Conservation (phyloP, 2,797 vertebrate species). For the Ctenosaura bakeri region DNA sequence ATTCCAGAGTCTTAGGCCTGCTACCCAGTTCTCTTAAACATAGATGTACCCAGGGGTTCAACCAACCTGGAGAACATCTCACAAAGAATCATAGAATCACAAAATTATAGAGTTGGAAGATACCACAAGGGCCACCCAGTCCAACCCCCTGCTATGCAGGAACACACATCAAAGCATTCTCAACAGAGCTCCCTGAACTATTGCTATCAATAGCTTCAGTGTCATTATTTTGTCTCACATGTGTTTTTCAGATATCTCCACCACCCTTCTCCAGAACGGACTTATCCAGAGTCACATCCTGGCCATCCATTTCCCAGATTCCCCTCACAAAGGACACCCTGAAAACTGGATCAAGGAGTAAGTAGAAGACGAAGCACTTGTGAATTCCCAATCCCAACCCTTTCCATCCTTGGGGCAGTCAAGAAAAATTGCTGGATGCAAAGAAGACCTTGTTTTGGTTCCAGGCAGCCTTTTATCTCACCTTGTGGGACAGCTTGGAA, state of each 20-base stretch:
- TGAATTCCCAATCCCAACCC: not conserved
- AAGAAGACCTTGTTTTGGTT: not conserved
- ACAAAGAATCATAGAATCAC: no score
- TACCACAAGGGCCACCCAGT: no score
- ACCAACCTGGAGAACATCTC: no score
- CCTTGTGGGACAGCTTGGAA: not conserved
- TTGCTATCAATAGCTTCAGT: not conserved
- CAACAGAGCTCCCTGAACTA: no score
- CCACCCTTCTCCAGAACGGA: accelerated
- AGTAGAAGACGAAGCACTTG: not conserved
- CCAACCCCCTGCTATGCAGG: no score
- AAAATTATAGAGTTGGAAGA: no score
- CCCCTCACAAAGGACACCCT: not conserved
- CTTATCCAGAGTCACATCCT: slow-evolving; percentile 6
- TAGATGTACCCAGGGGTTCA: no score
- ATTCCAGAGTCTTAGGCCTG: no score
- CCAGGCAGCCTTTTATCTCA: not conserved
- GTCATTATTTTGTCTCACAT: no score
- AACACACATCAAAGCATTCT: no score
- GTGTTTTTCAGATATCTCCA: slow-evolving; percentile 6
- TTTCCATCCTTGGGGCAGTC: not conserved
- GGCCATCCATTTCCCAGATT: slow-evolving; percentile 9
- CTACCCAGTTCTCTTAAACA: no score
- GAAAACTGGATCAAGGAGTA: slow-evolving; percentile 13
- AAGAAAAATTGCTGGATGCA: not conserved